Conservation (phyloP, 2,888 invertebrate species). For the Tuberolachnus salignus region DNA sequence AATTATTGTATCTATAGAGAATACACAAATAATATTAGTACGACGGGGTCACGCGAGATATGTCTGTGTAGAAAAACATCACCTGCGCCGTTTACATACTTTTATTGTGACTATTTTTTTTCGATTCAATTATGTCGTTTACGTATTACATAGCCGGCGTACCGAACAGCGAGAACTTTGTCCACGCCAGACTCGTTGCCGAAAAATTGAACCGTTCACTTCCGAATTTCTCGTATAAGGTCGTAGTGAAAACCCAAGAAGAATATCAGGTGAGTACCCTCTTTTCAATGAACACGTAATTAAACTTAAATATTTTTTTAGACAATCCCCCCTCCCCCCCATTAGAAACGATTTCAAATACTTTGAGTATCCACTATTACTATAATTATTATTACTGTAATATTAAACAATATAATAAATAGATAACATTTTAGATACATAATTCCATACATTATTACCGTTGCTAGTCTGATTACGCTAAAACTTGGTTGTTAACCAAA, state of each 20-base stretch:
- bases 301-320: no score
- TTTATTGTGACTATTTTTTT: background rate
- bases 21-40: background rate
- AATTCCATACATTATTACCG: no score
- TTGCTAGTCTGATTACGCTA: no score
- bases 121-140: background rate
- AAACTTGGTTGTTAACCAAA: no score
- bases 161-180: slow-evolving; percentile 22
- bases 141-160: slow-evolving; percentile 41
- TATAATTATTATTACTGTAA: no score
- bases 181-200: slow-evolving; percentile 17
- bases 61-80: background rate
- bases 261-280: slow-evolving; percentile 30
- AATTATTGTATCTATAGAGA: background rate
- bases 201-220: slow-evolving; percentile 29
- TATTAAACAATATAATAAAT: no score
- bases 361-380: no score
- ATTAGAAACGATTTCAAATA: no score
- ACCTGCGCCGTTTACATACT: background rate
- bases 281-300: no score
- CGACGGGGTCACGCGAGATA: background rate
- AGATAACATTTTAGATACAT: no score
- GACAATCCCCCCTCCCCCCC: no score
- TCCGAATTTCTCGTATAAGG: slow-evolving; percentile 20
- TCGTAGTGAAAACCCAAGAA: slow-evolving; percentile 29